Evolutionary conservation across 1,140 invertebrate genomes (phyloP).

Genomic region (Proales similis): DNA sequence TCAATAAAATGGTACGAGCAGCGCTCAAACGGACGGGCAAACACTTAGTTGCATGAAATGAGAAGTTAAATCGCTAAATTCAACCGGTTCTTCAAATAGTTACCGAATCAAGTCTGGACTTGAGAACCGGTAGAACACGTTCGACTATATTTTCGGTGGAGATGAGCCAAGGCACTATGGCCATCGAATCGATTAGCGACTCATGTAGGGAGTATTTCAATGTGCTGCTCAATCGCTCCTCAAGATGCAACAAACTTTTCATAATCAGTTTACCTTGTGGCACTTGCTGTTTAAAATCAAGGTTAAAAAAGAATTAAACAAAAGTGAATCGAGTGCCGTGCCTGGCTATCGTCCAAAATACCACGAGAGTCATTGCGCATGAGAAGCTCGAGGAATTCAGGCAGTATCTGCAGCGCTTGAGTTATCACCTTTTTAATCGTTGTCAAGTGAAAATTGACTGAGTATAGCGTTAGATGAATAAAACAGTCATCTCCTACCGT

Average conservation of each 20-base stretch:
- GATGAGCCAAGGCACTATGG: slow-evolving; percentile 11
- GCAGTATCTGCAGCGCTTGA: too few relatives aligned
- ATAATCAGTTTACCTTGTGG: slow-evolving; percentile 16
- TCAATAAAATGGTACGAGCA: slow-evolving; percentile 7
- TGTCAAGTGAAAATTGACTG: too few relatives aligned
- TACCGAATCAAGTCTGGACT: slow-evolving; percentile 20
- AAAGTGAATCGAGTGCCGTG: background rate
- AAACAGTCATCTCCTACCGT: too few relatives aligned
- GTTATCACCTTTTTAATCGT: too few relatives aligned
- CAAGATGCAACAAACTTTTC: slow-evolving; percentile 12
- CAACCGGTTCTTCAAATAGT: too few relatives aligned
- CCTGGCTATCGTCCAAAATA: slow-evolving; percentile 14
- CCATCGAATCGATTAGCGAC: background rate
- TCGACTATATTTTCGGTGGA: slow-evolving; percentile 18
- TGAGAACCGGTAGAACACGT: slow-evolving; percentile 10
- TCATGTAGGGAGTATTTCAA: slow-evolving; percentile 28
- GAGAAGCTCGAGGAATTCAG: slow-evolving; percentile 28
- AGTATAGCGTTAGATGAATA: too few relatives aligned
- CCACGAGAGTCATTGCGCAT: slow-evolving; percentile 18
- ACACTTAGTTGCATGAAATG: slow-evolving; percentile 2
- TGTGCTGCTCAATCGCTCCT: slow-evolving; percentile 8
- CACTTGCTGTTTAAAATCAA: slow-evolving; percentile 17
- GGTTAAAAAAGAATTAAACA: background rate
- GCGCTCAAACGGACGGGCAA: slow-evolving; percentile 13
- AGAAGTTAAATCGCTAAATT: background rate